Percentiles rank a stretch among this genome's conserved stretches.
Conservation (phyloP, 37 sponge, comb jelly and placozoan species). For the Spongia lamella region DNA sequence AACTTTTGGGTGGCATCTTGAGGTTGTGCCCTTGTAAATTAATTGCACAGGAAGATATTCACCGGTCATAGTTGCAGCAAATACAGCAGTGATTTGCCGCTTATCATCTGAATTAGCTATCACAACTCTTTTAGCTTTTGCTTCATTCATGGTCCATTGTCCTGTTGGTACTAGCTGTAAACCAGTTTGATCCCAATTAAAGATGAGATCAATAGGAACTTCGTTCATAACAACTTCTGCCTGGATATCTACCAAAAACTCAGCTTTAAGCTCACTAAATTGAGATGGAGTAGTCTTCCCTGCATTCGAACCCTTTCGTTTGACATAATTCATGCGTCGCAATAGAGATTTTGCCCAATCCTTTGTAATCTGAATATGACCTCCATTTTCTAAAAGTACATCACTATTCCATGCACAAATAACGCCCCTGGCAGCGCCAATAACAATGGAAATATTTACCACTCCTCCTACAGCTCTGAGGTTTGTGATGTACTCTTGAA, state of each 20-base stretch:
- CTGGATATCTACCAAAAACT: conserved; percentile 28
- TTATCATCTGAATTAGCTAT: conserved; percentile 50
- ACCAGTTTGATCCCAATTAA: conserved; percentile 67
- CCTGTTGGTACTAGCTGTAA: conserved; percentile 32
- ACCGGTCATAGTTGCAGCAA: conserved; percentile 30
- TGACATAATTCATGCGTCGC: conserved; percentile 36
- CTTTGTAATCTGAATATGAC: conserved; percentile 26
- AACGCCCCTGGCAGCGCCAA: conserved; percentile 60
- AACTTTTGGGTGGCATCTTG: conserved; percentile 29
- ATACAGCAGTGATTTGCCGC: conserved; percentile 55
- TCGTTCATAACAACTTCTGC: conserved; percentile 29
- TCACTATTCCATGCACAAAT: conserved; percentile 10
- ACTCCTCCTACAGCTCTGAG: conserved; percentile 14
- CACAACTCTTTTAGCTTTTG: conserved; percentile 23
- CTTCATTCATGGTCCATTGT: conserved; percentile 46
- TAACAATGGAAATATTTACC: conserved; percentile 30
- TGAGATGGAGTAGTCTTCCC: conserved; percentile 16
- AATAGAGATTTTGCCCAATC: conserved; percentile 55
- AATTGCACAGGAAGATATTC: conserved; percentile 44
- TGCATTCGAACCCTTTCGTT: conserved; percentile 30
- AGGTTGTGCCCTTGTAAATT: conserved; percentile 53
- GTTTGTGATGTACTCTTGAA: conserved; percentile 29
- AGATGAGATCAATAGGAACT: conserved; percentile 28
- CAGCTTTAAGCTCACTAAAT: conserved; percentile 37
- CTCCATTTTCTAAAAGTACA: conserved; percentile 34